Base-by-base conservation (phyloP, 2,888 invertebrate genomes). In the Folsomia manolachei region DNA sequence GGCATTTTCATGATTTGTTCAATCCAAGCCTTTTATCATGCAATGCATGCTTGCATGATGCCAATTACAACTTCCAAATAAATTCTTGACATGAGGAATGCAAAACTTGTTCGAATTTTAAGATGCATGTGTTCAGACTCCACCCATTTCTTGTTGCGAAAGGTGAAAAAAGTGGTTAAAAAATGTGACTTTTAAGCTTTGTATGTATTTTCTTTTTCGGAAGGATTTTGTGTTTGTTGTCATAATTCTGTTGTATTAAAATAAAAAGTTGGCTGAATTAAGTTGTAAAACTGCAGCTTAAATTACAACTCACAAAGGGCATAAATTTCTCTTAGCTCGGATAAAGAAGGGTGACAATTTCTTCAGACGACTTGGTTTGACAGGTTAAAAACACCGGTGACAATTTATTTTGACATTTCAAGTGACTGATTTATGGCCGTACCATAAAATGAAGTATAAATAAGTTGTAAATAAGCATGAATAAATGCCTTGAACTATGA, bases 371-470 rank as follows among this genome's bases (percentile, higher is more conserved):
- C n/a, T n/a, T n/a, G n/a, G n/a, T n/a, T n/a, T n/a, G n/a, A n/a
- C 21, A 19, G 21, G 7, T 56, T 18, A 14, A 56, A 4, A n/a
- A 39, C 39, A 56, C 18, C 7, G 56, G 56, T 56, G 56, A 56
- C 56, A 56, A 56, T 56, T 56, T 56, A 56, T 56, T 56, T 56
- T 56, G 56, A 56, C 56, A 56, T 56, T 56, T 21, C 19, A 7
- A 19, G 18, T 7, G 18, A 51, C n/a, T 56, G 56, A 56, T 56
- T 56, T 56, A 56, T 56, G 19, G 18, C 7, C 56, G 56, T 56
- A n/a, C n/a, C n/a, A n/a, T n/a, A n/a, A n/a, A n/a, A n/a, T n/a
- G n/a, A n/a, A n/a, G n/a, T n/a, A 21, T 19, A 19, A 56, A 21
- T 56, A 18, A 19, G 21, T n/a, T 19, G 19, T 56, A 56, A 56